These are phyloP conservation scores for Fopius arisanus DNA, from an alignment of 1,140 invertebrate genomes.

Conservation along the genomic window DNA sequence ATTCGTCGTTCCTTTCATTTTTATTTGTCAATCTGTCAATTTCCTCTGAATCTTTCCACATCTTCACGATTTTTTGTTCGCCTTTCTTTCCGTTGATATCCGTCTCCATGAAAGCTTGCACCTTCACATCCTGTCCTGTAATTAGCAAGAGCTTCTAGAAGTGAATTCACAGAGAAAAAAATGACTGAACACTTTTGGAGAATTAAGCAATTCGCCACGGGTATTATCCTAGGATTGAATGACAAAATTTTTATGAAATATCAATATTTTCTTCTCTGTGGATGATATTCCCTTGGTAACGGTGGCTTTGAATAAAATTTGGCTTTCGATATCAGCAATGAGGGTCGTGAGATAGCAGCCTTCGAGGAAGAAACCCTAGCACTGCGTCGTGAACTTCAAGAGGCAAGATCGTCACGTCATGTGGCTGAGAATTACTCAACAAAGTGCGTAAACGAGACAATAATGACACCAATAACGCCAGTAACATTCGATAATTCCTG, in stretches of 20 bases:
- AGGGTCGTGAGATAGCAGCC: conserved; percentile 59
- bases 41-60: not conserved
- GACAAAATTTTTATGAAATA: no score
- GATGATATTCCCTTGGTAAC: not conserved
- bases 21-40: not conserved
- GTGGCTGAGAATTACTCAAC: conserved; percentile 49
- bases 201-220: no score
- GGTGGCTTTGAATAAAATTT: conserved; percentile 21
- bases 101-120: not conserved
- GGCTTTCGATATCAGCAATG: conserved; percentile 49
- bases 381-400: conserved; percentile 59
- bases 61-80: not conserved
- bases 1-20: no score
- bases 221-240: no score
- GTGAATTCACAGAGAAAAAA: not conserved
- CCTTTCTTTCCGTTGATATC: not conserved
- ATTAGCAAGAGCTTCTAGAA: not conserved
- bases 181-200: no score
- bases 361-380: conserved; percentile 62
- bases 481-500: conserved; percentile 53
- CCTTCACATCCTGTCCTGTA: not conserved
- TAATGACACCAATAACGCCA: conserved; percentile 48
- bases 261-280: not conserved
- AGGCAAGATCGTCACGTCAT: conserved; percentile 55
- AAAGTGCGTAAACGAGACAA: conserved; percentile 60